Evolutionary conservation across 2,888 invertebrate species (phyloP), one percentile per base, ranked within the genome.

Genomic region (Cremastinae sp.): DNA sequence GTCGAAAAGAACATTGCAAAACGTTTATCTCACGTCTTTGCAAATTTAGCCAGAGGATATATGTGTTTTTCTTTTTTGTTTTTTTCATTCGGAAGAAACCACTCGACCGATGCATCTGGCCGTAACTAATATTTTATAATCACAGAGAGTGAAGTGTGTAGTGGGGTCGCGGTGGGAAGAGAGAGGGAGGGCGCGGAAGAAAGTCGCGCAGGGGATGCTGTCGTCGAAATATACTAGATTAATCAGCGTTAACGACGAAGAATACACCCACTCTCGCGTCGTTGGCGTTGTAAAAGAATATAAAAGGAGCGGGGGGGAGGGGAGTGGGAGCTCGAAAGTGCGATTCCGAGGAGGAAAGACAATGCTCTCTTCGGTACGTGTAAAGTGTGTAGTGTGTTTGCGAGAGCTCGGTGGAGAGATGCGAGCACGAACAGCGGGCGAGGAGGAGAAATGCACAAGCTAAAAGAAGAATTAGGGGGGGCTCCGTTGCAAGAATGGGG

Each of bases 221-320:
- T 54, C 14, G 18, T 65, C 43, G 9, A 43, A 49, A 16, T 5
- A 20, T 65, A 75, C 14, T 41, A 22, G 70, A 75, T 75, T 75
- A 65, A 75, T 70, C 70, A 75, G 65, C 38, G 70, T 75, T 75
- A 51, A 64, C 58, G 59, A 65, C 38, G 14, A 54, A 65, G 45
- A 72, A 72, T 58, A 28, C 5, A 14, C 51, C 22, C 56, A 41
- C 3, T 53, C 47, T 61, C 41, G 61, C 28, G 47, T 53, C 10
- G 53, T 70, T 53, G 8, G 8, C 53, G 20, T 22, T 65, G 22
- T 38, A 28, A 61, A 53, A 61, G 14, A 45, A 41, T 38, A 12
- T 41, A 59, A 47, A 14, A 43, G 10, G 20, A 51, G 20, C 16
- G 34, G 16, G 28, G 20, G 5, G 34, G 43, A 18, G 54, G 45